These are phyloP conservation scores for Smittia aterrima DNA, from an alignment of 2,888 invertebrate genomes.

Conservation along the genomic window DNA sequence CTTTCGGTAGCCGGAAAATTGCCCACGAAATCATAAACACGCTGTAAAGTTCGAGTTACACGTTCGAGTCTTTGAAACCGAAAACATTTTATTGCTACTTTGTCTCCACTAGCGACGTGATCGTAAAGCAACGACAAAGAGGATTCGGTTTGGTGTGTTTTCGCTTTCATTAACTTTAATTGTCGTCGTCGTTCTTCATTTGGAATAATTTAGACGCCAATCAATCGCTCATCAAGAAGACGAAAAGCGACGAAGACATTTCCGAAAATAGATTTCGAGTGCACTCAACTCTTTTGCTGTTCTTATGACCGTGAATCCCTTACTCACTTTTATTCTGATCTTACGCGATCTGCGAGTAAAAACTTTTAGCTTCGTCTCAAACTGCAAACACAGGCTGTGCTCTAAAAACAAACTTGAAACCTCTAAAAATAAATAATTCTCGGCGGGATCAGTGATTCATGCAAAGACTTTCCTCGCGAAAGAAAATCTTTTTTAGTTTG, in stretches of 20 bases:
- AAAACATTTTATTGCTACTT: neutral
- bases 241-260: neutral
- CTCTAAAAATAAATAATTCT: neutral
- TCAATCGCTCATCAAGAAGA: neutral
- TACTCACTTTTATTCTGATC: neutral
- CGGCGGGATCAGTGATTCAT: neutral
- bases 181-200: neutral
- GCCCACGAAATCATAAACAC: conserved; percentile 4
- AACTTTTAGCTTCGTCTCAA: neutral
- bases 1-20: neutral
- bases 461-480: neutral
- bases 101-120: neutral
- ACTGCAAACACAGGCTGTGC: neutral
- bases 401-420: neutral
- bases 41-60: neutral
- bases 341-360: neutral
- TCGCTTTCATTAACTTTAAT: neutral
- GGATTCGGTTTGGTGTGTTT: neutral
- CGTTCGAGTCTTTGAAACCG: neutral
- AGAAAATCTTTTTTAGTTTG: neutral
- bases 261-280: neutral
- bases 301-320: conserved; percentile 17
- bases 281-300: neutral
- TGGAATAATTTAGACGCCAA: conserved; percentile 25
- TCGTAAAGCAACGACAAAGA: neutral